Percentiles rank a stretch among this genome's conserved stretches.
phyloP scores from a whole-genome alignment of 2,888 invertebrate genomes.

The Mantis religiosa region DNA sequence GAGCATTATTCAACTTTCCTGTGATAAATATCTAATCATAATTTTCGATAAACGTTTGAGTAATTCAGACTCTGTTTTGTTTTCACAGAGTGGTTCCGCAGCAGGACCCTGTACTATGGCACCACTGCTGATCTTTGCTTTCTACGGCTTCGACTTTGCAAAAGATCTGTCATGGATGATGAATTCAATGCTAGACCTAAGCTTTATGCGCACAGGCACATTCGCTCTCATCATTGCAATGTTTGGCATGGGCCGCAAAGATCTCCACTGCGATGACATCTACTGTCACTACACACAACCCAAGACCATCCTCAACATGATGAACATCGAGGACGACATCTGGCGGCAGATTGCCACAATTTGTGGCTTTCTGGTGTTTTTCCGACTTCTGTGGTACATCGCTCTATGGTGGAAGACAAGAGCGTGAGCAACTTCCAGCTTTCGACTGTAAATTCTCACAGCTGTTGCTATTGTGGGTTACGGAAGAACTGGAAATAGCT shows the following conservation, averaged over 20 bases:
- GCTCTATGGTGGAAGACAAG: conserved; percentile 51
- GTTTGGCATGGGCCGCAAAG: conserved; percentile 58
- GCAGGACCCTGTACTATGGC: conserved; percentile 63
- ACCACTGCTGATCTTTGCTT: conserved; percentile 61
- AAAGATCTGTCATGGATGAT: conserved; percentile 56
- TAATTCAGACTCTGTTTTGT: conserved; percentile 50
- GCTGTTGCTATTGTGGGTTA: too few relatives aligned
- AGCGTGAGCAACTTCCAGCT: not conserved
- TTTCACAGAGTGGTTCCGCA: conserved; percentile 66
- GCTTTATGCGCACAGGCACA: conserved; percentile 62
- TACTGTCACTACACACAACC: conserved; percentile 60
- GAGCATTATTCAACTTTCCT: too few relatives aligned
- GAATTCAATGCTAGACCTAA: conserved; percentile 60
- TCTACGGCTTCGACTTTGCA: conserved; percentile 68
- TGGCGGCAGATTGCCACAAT: conserved; percentile 55
- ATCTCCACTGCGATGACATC: conserved; percentile 54
- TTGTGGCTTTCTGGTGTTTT: conserved; percentile 52
- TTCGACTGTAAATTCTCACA: not conserved
- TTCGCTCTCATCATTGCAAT: conserved; percentile 59
- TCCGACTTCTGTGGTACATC: conserved; percentile 54
- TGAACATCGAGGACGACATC: conserved; percentile 57
- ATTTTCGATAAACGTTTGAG: too few relatives aligned
- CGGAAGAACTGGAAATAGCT: too few relatives aligned
- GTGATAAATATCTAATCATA: too few relatives aligned
- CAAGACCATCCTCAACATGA: conserved; percentile 55